Evolutionary conservation across 2,113 vertebrate genomes (phyloP), one percentile per base, ranked within the genome.

Genomic region (Plestiodon gilberti): DNA sequence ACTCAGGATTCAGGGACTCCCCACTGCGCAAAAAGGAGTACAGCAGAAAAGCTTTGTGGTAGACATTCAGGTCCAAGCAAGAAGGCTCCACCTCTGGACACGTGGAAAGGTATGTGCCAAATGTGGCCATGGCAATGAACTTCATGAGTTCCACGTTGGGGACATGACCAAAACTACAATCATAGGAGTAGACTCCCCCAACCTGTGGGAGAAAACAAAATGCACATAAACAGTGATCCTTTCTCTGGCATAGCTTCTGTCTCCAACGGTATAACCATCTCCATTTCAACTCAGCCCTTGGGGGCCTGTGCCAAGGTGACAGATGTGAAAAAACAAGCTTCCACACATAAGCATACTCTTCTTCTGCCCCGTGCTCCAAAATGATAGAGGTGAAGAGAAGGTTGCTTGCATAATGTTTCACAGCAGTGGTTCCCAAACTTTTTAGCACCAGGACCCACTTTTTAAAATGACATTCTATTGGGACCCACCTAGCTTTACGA

Each of bases 121-220:
- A 99, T 2, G 99, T 99, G 38, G 99, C 99, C 95, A 99, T 97
- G 2, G 98, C 99, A 0, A 99, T 98, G 94, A 99, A 99, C 95
- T 99, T 99, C 99, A 99, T 99, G 94, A 99, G 93, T 93, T 99
- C 99, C 87, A 99, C 98, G 0, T 99, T 99, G 79, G 99, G 98
- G 89, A 99, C 98, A 0, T 99, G 98, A 64, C 99, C 99, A 89
- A 99, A 99, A 95, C 98, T 99, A 95, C 98, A 99, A 90, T 99
- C 98, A 0, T 99, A 99, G 0, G 98, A 99, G 95, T 99, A 99
- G 1, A 98, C 97, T 18, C 98, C 98, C 0, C 99, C 98, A 55
- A 99, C 99, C 99, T 99, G 90, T 0, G 0, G 62, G 84, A 82
- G 90, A 20, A 38, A 65, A 86, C 15, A 83, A 88, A 22, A 84